phyloP scores from a whole-genome alignment of 2,888 invertebrate genomes.

The Auanema freiburgensis region DNA sequence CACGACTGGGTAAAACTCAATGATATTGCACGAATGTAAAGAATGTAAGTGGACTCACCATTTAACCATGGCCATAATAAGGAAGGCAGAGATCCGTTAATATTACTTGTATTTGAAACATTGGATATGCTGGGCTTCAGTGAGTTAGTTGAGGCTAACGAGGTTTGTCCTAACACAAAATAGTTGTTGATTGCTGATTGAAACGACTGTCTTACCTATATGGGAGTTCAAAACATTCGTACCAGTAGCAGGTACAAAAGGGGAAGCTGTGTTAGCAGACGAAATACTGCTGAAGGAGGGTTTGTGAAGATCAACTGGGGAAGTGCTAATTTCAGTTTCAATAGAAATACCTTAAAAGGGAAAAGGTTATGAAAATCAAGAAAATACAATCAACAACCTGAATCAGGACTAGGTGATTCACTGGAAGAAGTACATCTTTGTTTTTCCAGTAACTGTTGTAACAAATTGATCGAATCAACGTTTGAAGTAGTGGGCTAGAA shows the following conservation, averaged over 20 bases:
- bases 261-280: too few relatives aligned
- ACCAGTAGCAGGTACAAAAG: too few relatives aligned
- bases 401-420: slow-evolving; percentile 19
- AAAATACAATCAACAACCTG: slow-evolving; percentile 8
- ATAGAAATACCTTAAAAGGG: background rate
- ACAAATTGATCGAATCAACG: slow-evolving; percentile 17
- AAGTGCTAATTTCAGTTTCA: too few relatives aligned
- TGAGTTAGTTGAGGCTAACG: too few relatives aligned
- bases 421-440: slow-evolving; percentile 17
- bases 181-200: too few relatives aligned
- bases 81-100: slow-evolving; percentile 18
- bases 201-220: too few relatives aligned
- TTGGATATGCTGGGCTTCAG: too few relatives aligned
- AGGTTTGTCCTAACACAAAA: too few relatives aligned
- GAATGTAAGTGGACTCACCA: slow-evolving; percentile 15
- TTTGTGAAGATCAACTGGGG: too few relatives aligned
- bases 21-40: slow-evolving; percentile 2
- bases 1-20: too few relatives aligned
- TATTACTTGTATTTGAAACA: background rate
- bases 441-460: slow-evolving; percentile 17
- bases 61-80: slow-evolving; percentile 36
- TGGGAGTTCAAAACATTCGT: too few relatives aligned
- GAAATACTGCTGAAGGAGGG: too few relatives aligned
- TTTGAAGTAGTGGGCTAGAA: slow-evolving; percentile 10
- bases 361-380: background rate